A percentile compares a stretch with the other conserved stretches of the same genome.
These are phyloP conservation scores for Nipponia nippon DNA, from an alignment of 2,113 vertebrate species.

Conservation along the genomic window DNA sequence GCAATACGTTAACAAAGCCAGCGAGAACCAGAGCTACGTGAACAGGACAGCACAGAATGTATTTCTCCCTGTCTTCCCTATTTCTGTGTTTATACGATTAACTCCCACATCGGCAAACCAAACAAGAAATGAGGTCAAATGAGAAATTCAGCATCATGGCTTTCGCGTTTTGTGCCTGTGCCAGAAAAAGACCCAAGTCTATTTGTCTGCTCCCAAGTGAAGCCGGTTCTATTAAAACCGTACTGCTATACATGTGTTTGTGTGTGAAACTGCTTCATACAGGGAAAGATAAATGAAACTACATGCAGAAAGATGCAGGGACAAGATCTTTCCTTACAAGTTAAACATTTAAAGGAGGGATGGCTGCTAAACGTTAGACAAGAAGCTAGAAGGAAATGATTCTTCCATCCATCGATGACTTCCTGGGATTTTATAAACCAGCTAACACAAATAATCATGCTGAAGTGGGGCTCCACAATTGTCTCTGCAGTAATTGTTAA, in stretches of 20 bases:
- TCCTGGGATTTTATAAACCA: neutral
- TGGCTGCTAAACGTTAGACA: neutral
- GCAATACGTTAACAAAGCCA: neutral
- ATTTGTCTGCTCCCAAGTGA: neutral
- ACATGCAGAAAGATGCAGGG: neutral
- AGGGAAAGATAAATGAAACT: neutral
- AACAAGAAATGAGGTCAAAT: conserved; percentile 37
- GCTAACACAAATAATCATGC: neutral
- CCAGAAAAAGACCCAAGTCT: neutral
- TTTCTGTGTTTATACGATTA: conserved; percentile 36
- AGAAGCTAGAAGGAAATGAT: neutral
- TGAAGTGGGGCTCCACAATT: neutral
- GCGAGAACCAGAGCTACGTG: neutral
- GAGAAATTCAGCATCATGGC: neutral
- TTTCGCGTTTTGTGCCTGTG: neutral
- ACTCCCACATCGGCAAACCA: conserved; percentile 40
- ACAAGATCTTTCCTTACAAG: neutral
- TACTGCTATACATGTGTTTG: neutral
- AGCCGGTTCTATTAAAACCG: neutral
- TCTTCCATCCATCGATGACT: neutral
- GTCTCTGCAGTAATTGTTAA: neutral
- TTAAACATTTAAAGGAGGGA: neutral
- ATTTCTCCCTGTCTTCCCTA: neutral
- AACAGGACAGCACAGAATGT: neutral
- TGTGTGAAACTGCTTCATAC: neutral